These are phyloP conservation scores for Empis stercorea DNA, from an alignment of 2,888 invertebrate genomes.

Conservation along the genomic window DNA sequence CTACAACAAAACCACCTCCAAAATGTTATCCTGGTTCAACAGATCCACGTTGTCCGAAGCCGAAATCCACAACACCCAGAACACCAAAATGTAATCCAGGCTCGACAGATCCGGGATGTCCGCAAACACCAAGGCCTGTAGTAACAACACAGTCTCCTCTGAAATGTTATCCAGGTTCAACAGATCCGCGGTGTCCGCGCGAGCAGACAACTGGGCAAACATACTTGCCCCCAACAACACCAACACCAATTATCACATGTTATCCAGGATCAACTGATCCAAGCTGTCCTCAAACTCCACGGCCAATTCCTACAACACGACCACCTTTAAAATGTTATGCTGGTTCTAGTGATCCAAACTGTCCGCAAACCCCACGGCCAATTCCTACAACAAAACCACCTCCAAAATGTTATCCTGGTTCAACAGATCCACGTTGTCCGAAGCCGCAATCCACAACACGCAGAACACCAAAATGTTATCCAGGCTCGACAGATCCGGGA, in stretches of 20 bases:
- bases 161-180: conserved; percentile 21
- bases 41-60: conserved; percentile 29
- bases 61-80: conserved; percentile 18
- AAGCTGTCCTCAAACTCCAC: conserved; percentile 24
- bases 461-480: conserved; percentile 20
- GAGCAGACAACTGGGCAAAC: background rate
- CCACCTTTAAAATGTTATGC: conserved; percentile 26
- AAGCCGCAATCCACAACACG: conserved; percentile 11
- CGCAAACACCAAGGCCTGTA: conserved; percentile 6
- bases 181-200: conserved; percentile 29
- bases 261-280: conserved; percentile 33
- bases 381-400: conserved; percentile 18
- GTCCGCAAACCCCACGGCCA: conserved; percentile 10
- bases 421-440: conserved; percentile 32
- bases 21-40: conserved; percentile 30
- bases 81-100: conserved; percentile 18
- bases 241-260: conserved; percentile 30
- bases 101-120: conserved; percentile 22
- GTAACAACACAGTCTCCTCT: conserved; percentile 6
- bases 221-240: background rate
- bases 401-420: conserved; percentile 27
- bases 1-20: conserved; percentile 9
- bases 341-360: conserved; percentile 27
- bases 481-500: conserved; percentile 12
- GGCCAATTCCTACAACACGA: conserved; percentile 11